Percentiles rank a stretch among this genome's conserved stretches.
Evolutionary conservation across 2,888 invertebrate species (phyloP).

Genomic region (Cosmopolites sordidus): DNA sequence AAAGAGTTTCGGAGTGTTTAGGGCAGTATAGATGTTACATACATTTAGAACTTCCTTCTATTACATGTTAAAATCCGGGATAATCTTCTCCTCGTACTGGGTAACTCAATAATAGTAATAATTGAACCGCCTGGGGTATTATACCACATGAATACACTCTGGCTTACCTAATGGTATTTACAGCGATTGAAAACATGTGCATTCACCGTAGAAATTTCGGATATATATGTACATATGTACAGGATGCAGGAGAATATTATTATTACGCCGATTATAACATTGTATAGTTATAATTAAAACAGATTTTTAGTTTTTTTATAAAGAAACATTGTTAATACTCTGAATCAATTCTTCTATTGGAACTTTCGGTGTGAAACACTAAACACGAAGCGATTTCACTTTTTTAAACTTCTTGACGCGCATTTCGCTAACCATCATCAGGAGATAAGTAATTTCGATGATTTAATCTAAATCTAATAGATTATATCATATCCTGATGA

Average conservation of each 20-base stretch:
- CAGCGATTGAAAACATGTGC: slow-evolving; percentile 49
- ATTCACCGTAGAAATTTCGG: slow-evolving; percentile 33
- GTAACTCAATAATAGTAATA: slow-evolving; percentile 47
- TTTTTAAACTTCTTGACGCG: no score
- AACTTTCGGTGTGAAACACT: no score
- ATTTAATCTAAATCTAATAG: no score
- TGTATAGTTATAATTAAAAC: no score
- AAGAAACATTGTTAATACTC: no score
- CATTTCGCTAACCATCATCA: no score
- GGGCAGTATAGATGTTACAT: slow-evolving; percentile 37
- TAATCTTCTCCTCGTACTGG: slow-evolving; percentile 44
- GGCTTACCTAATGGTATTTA: slow-evolving; percentile 48
- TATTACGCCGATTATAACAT: no score
- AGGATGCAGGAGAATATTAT: not conserved
- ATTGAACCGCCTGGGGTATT: slow-evolving; percentile 46
- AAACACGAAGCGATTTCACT: no score
- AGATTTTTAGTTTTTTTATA: no score
- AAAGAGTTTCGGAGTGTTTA: slow-evolving; percentile 30
- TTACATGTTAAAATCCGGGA: slow-evolving; percentile 45
- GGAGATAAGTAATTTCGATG: no score
- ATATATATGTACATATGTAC: slow-evolving; percentile 10
- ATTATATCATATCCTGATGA: no score
- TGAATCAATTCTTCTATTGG: no score
- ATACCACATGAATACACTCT: slow-evolving; percentile 47
- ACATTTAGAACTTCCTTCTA: slow-evolving; percentile 40